Percentiles rank a stretch among this genome's conserved stretches.
These are phyloP conservation scores for Sphaerodactylus townsendi DNA, from an alignment of 2,113 vertebrate genomes.

Conservation along the genomic window DNA sequence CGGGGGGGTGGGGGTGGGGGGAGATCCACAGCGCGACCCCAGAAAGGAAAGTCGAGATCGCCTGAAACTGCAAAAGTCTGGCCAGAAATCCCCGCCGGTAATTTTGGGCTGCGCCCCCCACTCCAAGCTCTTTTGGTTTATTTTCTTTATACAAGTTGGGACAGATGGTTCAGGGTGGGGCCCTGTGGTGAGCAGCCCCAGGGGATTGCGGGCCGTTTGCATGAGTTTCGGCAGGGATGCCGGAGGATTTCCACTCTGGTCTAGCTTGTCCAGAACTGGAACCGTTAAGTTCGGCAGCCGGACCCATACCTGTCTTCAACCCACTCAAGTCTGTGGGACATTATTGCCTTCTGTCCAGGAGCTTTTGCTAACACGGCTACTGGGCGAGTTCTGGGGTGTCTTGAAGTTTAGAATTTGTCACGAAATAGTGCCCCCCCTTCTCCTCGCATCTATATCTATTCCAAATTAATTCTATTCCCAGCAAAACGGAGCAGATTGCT, in stretches of 20 bases:
- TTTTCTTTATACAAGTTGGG: constrained; percentile 3
- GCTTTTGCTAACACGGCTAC: not conserved
- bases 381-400: not conserved
- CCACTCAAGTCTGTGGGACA: not conserved
- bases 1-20: too few relatives aligned
- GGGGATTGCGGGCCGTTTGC: not conserved
- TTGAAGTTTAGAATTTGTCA: not conserved
- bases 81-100: not conserved
- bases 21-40: not conserved
- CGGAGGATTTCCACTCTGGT: not conserved
- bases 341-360: not conserved
- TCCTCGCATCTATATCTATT: not conserved
- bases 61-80: not conserved
- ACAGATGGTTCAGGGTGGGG: constrained; percentile 31
- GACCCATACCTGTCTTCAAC: not conserved
- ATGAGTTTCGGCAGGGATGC: not conserved
- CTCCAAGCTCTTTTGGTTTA: not conserved
- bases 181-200: constrained; percentile 23
- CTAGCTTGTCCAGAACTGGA: constrained; percentile 28
- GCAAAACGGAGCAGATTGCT: not conserved
- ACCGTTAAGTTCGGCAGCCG: not conserved
- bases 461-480: not conserved
- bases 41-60: not conserved
- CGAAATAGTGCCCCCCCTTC: too few relatives aligned
- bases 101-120: not conserved